Conservation (phyloP, 2,797 vertebrate genomes). For the Danio kyathit region DNA sequence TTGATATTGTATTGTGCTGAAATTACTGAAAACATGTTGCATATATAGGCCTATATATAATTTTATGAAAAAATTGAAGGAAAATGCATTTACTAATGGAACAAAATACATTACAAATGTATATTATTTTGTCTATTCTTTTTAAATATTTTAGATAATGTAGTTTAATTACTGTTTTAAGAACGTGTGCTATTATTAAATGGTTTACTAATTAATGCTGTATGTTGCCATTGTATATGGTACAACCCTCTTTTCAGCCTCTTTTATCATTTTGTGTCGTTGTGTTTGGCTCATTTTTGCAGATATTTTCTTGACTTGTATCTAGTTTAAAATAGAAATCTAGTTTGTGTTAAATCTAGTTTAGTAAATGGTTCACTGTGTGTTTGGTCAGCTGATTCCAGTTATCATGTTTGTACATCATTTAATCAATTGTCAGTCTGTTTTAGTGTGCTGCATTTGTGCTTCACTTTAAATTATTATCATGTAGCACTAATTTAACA, state of each 20-base stretch:
- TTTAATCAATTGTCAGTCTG: neutral
- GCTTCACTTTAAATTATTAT: neutral
- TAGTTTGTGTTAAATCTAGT: conserved; percentile 17
- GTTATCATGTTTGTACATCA: conserved; percentile 16
- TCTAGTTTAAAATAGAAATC: conserved; percentile 71
- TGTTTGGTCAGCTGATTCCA: conserved; percentile 8
- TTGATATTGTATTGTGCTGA: too few relatives aligned
- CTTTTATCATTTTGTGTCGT: neutral
- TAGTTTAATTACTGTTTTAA: too few relatives aligned
- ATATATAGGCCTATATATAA: too few relatives aligned
- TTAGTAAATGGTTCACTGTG: conserved; percentile 21
- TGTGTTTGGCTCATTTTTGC: conserved; percentile 69
- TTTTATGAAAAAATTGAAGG: too few relatives aligned
- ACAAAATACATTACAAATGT: too few relatives aligned
- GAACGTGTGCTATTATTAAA: too few relatives aligned
- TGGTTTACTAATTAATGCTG: neutral
- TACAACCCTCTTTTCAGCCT: neutral
- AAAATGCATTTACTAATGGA: too few relatives aligned
- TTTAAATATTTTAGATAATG: too few relatives aligned
- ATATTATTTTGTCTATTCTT: too few relatives aligned
- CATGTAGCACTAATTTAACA: neutral
- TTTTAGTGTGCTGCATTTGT: neutral
- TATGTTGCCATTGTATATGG: neutral
- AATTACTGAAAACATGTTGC: too few relatives aligned
- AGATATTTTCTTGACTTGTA: conserved; percentile 69